phyloP scores from a whole-genome alignment of 2,888 invertebrate genomes.

The Laspeyria flexula region DNA sequence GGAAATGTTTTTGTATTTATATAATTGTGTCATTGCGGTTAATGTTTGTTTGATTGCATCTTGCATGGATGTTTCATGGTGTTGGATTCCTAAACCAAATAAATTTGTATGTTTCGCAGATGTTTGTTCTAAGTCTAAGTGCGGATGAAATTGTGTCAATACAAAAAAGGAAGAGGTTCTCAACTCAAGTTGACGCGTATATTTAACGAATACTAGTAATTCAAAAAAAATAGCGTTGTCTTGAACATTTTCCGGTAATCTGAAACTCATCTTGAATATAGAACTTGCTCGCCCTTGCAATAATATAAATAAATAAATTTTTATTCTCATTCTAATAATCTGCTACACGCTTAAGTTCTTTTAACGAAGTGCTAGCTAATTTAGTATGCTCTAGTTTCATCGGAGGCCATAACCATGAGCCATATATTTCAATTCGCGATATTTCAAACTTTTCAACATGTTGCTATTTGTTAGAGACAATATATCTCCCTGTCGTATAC shows the following conservation, averaged over 20 bases:
- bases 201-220: no score
- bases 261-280: background rate
- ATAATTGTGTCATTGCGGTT: constrained; percentile 25
- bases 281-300: constrained; percentile 6
- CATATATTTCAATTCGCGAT: constrained; percentile 44
- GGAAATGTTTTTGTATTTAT: constrained; percentile 25
- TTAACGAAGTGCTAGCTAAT: constrained; percentile 45
- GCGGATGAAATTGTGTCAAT: no score
- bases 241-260: background rate
- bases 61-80: background rate
- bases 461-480: constrained; percentile 23
- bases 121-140: no score
- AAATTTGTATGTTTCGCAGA: no score
- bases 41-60: constrained; percentile 19
- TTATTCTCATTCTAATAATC: constrained; percentile 29
- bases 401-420: constrained; percentile 57
- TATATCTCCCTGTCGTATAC: constrained; percentile 12
- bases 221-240: no score
- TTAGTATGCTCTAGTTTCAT: constrained; percentile 44
- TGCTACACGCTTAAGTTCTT: constrained; percentile 43
- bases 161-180: no score
- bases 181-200: no score
- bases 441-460: constrained; percentile 32
- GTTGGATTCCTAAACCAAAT: no score
- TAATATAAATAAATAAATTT: constrained; percentile 18